These are phyloP conservation scores for Paelopatides confundens DNA, from an alignment of 53 echinoderm and acorn worm species.

Conservation along the genomic window DNA sequence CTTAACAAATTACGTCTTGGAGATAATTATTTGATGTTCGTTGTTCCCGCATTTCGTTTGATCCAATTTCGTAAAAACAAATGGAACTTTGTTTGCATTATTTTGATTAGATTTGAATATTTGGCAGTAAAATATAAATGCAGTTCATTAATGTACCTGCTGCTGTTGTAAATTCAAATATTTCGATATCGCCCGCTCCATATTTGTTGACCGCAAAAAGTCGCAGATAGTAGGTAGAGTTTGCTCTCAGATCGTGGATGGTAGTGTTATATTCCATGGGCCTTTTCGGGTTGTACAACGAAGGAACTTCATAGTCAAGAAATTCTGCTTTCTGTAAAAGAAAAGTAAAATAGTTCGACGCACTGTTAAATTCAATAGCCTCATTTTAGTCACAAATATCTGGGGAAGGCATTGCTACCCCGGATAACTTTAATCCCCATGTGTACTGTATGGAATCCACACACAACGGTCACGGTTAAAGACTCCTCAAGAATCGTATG, in stretches of 20 bases:
- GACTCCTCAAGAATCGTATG: too few relatives aligned
- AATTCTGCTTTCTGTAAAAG: background rate
- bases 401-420: too few relatives aligned
- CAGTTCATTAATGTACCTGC: background rate
- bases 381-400: too few relatives aligned
- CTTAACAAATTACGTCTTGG: too few relatives aligned
- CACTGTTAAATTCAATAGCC: background rate
- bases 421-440: too few relatives aligned
- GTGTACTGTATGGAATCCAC: too few relatives aligned
- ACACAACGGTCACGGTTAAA: too few relatives aligned
- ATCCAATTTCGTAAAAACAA: too few relatives aligned
- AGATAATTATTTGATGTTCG: too few relatives aligned
- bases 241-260: background rate
- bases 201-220: slow-evolving; percentile 14
- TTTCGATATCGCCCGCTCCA: slow-evolving; percentile 4
- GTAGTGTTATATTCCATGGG: slow-evolving; percentile 2
- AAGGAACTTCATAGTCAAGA: background rate
- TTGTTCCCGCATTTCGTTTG: too few relatives aligned
- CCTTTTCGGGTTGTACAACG: background rate
- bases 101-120: too few relatives aligned
- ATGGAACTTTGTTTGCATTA: too few relatives aligned
- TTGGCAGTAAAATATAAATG: background rate
- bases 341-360: background rate
- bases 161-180: slow-evolving; percentile 6
- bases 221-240: background rate